A percentile compares a stretch with the other conserved stretches of the same genome.
phyloP scores from a whole-genome alignment of 2,888 invertebrate species.

The Ophion ellenae region DNA sequence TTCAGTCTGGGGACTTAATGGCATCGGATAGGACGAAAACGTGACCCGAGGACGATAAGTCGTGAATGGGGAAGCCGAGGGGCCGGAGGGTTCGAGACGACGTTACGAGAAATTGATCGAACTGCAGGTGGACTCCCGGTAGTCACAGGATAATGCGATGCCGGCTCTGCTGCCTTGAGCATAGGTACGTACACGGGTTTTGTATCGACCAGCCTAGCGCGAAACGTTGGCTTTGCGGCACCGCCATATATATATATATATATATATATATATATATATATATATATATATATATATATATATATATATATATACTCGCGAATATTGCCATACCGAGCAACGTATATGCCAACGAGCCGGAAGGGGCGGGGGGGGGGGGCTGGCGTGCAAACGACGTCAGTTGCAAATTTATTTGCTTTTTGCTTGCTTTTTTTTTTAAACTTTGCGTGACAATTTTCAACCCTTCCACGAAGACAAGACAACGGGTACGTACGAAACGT shows the following conservation, averaged over 20 bases:
- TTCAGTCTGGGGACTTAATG: not conserved
- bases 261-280: not conserved
- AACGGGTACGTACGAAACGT: too few species aligned
- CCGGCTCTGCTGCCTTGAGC: slow-evolving; percentile 63
- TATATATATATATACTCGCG: slow-evolving; percentile 38
- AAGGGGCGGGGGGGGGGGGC: not conserved
- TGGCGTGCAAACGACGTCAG: slow-evolving; percentile 62
- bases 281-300: slow-evolving; percentile 68
- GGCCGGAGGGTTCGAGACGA: slow-evolving; percentile 5
- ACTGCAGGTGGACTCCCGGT: slow-evolving; percentile 76
- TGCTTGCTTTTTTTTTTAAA: too few species aligned
- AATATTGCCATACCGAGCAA: slow-evolving; percentile 10
- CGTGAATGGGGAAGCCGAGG: not conserved
- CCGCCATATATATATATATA: slow-evolving; percentile 60
- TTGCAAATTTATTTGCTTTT: slow-evolving; percentile 31
- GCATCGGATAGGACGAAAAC: slow-evolving; percentile 3
- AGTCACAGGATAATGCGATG: slow-evolving; percentile 71
- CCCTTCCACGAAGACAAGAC: not conserved
- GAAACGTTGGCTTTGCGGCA: slow-evolving; percentile 56
- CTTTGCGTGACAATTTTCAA: not conserved
- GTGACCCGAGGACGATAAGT: slow-evolving; percentile 35
- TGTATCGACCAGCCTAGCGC: slow-evolving; percentile 67
- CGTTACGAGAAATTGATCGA: slow-evolving; percentile 79
- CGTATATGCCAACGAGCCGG: slow-evolving; percentile 21
- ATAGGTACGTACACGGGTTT: slow-evolving; percentile 65